A percentile compares a stretch with the other conserved stretches of the same genome.
Evolutionary conservation across 2,113 vertebrate genomes (phyloP).

Genomic region (Epinephelus cyanopodus): DNA sequence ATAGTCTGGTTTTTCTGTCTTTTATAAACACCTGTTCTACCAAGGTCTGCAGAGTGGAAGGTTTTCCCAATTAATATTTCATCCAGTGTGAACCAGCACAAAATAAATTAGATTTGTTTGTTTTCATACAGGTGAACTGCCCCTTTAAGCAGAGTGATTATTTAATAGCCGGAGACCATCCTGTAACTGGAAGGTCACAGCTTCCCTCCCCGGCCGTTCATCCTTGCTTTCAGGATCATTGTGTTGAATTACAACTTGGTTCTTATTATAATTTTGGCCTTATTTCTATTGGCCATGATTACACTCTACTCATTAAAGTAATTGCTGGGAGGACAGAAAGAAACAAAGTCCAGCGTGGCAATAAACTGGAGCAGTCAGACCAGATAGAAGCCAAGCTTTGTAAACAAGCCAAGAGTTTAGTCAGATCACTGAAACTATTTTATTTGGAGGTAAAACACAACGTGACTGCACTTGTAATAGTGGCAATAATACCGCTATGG

Average conservation of each 20-base stretch:
- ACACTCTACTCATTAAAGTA: neutral
- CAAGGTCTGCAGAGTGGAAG: neutral
- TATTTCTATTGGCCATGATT: neutral
- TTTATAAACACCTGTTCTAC: neutral
- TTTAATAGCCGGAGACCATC: neutral
- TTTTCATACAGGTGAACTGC: neutral
- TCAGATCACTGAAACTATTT: conserved; percentile 6
- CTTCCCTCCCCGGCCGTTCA: neutral
- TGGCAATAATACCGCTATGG: neutral
- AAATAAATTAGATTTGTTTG: neutral
- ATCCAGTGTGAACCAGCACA: neutral
- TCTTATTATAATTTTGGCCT: neutral
- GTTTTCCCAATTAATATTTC: neutral
- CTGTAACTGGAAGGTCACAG: neutral
- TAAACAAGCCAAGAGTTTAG: neutral
- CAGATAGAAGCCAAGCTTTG: neutral
- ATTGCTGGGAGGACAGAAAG: neutral
- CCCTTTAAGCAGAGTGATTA: neutral
- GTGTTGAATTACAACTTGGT: neutral
- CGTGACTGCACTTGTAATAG: neutral
- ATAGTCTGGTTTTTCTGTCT: neutral
- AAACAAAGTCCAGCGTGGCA: neutral
- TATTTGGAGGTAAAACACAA: neutral
- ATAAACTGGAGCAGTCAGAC: neutral
- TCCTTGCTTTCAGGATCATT: neutral